Evolutionary conservation across 2,797 vertebrate genomes (phyloP), one percentile per base, ranked within the genome.

Genomic region (Neomorphus geoffroyi): DNA sequence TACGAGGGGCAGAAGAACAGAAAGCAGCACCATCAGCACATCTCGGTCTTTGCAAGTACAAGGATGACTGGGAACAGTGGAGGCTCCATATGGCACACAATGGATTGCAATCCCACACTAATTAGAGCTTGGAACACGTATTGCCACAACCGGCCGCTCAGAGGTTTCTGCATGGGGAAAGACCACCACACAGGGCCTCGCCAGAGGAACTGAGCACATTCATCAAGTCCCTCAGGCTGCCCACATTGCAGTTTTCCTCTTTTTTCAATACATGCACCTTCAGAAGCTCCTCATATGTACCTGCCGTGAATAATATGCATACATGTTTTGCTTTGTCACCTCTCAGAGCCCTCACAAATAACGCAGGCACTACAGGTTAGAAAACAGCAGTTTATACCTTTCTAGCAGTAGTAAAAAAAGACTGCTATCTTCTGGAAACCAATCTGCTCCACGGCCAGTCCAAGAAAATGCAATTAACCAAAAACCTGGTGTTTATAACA

Each of bases 141-240:
- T 30, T 21, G 37, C 46, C 2, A 0, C 67, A 48, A 65, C 39
- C 2, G 0, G 58, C 54, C 2, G 2, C 62, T 60, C 22, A 8
- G 35, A 56, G 58, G 46, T 72, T 71, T n/a, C 88, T 41, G 18
- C 19, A 14, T 1, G 2, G 71, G 26, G 56, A 66, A 50, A 65
- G 21, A 37, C n/a, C 7, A 3, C 5, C 0, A 2, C 57, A 61
- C n/a, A 46, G 30, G 48, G 62, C 48, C 78, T 87, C 3, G 1
- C 53, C 41, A 26, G 41, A 45, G 46, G 26, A 90, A 53, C 21
- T 50, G 58, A 75, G 62, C 27, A 56, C 30, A n/a, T 30, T 61
- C 24, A 27, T n/a, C 53, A 71, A 37, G n/a, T 28, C 58, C 46
- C 23, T 71, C 48, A 13, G 18, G 53, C 58, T 60, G 74, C 4